Evolutionary conservation across 2,888 invertebrate species (phyloP).

Genomic region (Drosophila kuntzei): DNA sequence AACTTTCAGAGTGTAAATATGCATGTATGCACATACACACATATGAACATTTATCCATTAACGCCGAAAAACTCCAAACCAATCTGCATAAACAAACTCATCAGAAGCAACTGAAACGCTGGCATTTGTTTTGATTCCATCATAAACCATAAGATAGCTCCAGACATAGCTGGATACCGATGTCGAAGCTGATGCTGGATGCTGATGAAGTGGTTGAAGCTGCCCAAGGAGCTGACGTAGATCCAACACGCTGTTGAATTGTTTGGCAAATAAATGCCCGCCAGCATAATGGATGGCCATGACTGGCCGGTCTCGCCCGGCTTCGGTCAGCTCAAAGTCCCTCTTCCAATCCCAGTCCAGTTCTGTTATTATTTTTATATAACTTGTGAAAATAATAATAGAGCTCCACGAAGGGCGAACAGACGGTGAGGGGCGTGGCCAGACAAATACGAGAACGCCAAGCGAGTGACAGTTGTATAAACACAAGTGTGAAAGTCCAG

Average conservation of each 20-base stretch:
- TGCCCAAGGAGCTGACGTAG: slow-evolving; percentile 67
- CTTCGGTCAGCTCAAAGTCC: slow-evolving; percentile 23
- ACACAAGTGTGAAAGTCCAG: slow-evolving; percentile 82
- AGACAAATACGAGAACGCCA: slow-evolving; percentile 56
- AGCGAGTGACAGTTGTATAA: slow-evolving; percentile 78
- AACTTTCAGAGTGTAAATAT: slow-evolving; percentile 8
- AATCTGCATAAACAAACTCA: slow-evolving; percentile 82
- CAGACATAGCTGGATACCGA: slow-evolving; percentile 40
- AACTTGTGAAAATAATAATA: slow-evolving; percentile 82
- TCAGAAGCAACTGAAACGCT: slow-evolving; percentile 59
- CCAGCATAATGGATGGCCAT: slow-evolving; percentile 82
- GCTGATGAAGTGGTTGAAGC: slow-evolving; percentile 79
- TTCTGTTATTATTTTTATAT: slow-evolving; percentile 80
- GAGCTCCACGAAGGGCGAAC: slow-evolving; percentile 36
- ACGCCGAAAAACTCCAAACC: slow-evolving; percentile 78
- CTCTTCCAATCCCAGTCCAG: slow-evolving; percentile 23
- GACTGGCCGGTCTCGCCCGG: slow-evolving; percentile 36
- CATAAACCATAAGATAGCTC: slow-evolving; percentile 80
- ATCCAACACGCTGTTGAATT: slow-evolving; percentile 68
- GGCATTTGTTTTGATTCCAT: slow-evolving; percentile 80
- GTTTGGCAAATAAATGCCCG: slow-evolving; percentile 83
- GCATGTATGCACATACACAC: slow-evolving; percentile 9
- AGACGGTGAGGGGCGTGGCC: slow-evolving; percentile 31
- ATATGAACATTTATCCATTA: slow-evolving; percentile 72
- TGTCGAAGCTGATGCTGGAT: slow-evolving; percentile 36